A percentile compares a stretch with the other conserved stretches of the same genome.
Evolutionary conservation across 2,113 vertebrate genomes (phyloP).

Genomic region (Helogale parvula): DNA sequence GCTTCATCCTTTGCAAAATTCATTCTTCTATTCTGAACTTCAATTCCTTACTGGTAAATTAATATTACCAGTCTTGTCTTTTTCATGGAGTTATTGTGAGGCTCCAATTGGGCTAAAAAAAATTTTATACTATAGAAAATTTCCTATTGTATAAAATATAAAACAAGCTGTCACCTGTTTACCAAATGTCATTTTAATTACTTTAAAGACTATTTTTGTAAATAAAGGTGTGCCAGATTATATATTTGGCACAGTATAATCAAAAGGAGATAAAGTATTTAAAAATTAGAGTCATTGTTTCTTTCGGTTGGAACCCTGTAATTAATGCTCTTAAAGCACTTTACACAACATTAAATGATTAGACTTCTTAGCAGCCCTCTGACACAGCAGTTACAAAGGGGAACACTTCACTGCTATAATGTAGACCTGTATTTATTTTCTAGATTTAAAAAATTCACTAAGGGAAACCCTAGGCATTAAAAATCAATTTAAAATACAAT

Average conservation of each 20-base stretch:
- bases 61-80: neutral
- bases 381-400: constrained; percentile 59
- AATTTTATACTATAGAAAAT: neutral
- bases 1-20: neutral
- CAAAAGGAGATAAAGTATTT: constrained; percentile 26
- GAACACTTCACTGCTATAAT: constrained; percentile 54
- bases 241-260: neutral
- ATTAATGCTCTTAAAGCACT: constrained; percentile 67
- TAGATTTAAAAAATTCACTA: constrained; percentile 72
- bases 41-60: neutral
- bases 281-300: constrained; percentile 51
- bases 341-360: constrained; percentile 58
- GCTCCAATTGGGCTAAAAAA: neutral
- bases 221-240: neutral
- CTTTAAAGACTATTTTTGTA: constrained; percentile 15
- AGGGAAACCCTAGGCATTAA: constrained; percentile 72
- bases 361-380: constrained; percentile 52
- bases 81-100: neutral
- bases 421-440: constrained; percentile 76
- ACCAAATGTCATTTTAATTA: constrained; percentile 54
- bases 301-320: constrained; percentile 38
- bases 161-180: neutral
- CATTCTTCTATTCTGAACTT: neutral
- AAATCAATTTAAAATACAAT: constrained; percentile 79
- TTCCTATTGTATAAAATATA: neutral